Evolutionary conservation across 2,888 invertebrate species (phyloP).

Genomic region (Drosophila sordidula): DNA sequence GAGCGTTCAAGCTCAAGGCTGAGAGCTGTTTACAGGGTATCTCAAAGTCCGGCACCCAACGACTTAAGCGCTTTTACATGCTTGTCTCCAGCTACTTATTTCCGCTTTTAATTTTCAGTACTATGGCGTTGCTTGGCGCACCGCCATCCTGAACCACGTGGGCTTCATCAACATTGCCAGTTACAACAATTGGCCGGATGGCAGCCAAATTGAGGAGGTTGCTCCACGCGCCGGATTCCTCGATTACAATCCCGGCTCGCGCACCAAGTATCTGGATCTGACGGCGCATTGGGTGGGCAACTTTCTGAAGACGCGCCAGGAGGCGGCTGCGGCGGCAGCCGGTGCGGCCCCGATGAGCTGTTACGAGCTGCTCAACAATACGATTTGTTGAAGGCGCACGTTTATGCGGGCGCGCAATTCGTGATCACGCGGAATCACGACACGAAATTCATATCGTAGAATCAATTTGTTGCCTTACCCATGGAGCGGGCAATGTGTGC

Average conservation of each 20-base stretch:
- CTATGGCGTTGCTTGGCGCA: constrained; percentile 88
- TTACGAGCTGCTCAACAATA: constrained; percentile 84
- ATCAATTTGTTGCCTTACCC: constrained; percentile 47
- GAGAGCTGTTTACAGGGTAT: too few species aligned
- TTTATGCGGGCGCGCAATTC: constrained; percentile 15
- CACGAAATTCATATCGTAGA: constrained; percentile 45
- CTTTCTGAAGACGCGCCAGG: constrained; percentile 84
- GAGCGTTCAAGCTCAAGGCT: too few species aligned
- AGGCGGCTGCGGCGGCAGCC: constrained; percentile 73
- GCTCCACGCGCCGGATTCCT: constrained; percentile 82
- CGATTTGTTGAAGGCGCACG: constrained; percentile 82
- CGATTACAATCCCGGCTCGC: constrained; percentile 88
- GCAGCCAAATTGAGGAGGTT: constrained; percentile 90
- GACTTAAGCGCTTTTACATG: not conserved
- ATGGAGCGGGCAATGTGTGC: constrained; percentile 35
- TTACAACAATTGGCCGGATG: constrained; percentile 91
- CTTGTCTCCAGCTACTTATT: not conserved
- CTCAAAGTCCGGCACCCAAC: too few species aligned
- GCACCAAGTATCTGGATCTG: constrained; percentile 88
- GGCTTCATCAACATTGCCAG: constrained; percentile 88
- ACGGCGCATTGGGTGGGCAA: constrained; percentile 88
- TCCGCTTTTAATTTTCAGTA: constrained; percentile 83
- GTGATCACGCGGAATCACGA: constrained; percentile 10
- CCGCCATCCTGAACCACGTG: constrained; percentile 87
- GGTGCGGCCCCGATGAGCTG: constrained; percentile 71